Evolutionary conservation across 1,140 invertebrate genomes (phyloP).

Genomic region (Dryas iulia): DNA sequence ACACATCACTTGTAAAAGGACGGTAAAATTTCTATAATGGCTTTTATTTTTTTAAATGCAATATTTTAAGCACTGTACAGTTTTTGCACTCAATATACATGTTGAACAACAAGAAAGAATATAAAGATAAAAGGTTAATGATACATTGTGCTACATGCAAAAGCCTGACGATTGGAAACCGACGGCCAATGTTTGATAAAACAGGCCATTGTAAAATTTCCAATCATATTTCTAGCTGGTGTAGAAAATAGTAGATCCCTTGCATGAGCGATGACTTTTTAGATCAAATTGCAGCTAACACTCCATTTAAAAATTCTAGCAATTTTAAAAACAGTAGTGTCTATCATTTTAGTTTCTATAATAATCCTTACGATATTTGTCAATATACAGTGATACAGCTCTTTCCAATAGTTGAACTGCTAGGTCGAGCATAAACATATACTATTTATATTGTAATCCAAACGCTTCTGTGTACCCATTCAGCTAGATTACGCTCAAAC

Average conservation of each 20-base stretch:
- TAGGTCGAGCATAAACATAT: slow-evolving; percentile 68
- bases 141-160: slow-evolving; percentile 1
- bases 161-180: background rate
- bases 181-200: background rate
- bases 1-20: slow-evolving; percentile 31
- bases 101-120: background rate
- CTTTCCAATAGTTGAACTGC: slow-evolving; percentile 65
- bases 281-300: slow-evolving; percentile 79
- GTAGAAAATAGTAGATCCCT: slow-evolving; percentile 37
- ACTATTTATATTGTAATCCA: slow-evolving; percentile 69
- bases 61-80: slow-evolving; percentile 70
- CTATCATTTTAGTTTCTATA: slow-evolving; percentile 53
- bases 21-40: slow-evolving; percentile 10
- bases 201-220: slow-evolving; percentile 8
- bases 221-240: slow-evolving; percentile 15
- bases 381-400: slow-evolving; percentile 55
- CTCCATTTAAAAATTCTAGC: slow-evolving; percentile 61
- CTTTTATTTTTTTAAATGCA: slow-evolving; percentile 54
- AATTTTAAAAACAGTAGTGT: slow-evolving; percentile 60
- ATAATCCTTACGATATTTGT: slow-evolving; percentile 55
- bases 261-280: slow-evolving; percentile 72
- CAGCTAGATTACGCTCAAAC: slow-evolving; percentile 80
- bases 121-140: background rate
- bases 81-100: slow-evolving; percentile 50
- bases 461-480: slow-evolving; percentile 78